These are phyloP conservation scores for Stigmatopora nigra DNA, from an alignment of 2,113 vertebrate genomes.

Conservation along the genomic window DNA sequence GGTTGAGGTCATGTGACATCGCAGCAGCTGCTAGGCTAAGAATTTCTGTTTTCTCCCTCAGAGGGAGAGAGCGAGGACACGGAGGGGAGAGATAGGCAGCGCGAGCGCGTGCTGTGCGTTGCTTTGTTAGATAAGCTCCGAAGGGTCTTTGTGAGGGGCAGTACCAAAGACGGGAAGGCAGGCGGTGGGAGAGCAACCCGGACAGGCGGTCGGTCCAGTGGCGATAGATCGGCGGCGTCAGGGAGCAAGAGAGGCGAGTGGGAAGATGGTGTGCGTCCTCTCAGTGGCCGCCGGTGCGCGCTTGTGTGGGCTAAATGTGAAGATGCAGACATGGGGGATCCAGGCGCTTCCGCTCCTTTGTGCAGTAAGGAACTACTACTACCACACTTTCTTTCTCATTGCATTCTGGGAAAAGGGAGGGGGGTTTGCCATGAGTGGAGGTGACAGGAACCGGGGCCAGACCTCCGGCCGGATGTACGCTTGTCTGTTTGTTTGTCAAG, in stretches of 20 bases:
- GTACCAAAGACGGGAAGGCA: conserved; percentile 43
- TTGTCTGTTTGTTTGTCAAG: conserved; percentile 47
- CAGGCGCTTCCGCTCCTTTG: conserved; percentile 62
- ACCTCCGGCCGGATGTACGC: conserved; percentile 42
- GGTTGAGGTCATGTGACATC: conserved; percentile 56
- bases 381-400: conserved; percentile 56
- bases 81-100: conserved; percentile 58
- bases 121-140: conserved; percentile 75
- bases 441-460: conserved; percentile 42
- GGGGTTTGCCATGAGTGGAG: conserved; percentile 8
- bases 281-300: conserved; percentile 37
- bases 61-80: conserved; percentile 46
- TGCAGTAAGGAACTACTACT: conserved; percentile 67
- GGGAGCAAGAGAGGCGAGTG: conserved; percentile 39
- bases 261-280: conserved; percentile 64
- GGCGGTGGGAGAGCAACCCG: conserved; percentile 36
- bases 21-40: conserved; percentile 74
- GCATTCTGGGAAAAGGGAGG: neutral
- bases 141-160: conserved; percentile 61
- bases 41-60: conserved; percentile 69
- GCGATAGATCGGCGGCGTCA: conserved; percentile 37
- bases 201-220: conserved; percentile 32
- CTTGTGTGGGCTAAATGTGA: conserved; percentile 55
- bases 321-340: conserved; percentile 69
- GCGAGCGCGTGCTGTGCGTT: conserved; percentile 62